Evolutionary conservation across 2,797 vertebrate genomes (phyloP).

Genomic region (Anguilla obscura): DNA sequence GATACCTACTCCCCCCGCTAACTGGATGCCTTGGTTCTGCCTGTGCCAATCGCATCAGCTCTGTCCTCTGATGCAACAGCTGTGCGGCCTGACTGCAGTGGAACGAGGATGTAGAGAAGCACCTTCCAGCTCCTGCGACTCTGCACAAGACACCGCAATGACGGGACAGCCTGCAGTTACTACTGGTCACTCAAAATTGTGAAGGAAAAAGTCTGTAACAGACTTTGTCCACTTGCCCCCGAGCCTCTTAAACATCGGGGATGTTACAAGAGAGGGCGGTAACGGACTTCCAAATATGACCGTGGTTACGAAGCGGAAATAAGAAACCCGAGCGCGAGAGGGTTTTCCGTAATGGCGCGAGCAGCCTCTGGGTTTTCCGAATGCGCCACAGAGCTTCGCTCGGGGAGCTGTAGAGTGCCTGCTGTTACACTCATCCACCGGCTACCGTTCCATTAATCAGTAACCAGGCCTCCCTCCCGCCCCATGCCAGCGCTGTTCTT

Average conservation of each 20-base stretch:
- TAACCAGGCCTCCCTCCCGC: constrained; percentile 60
- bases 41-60: neutral
- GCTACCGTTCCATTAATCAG: constrained; percentile 64
- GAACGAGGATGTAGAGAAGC: neutral
- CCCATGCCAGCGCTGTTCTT: constrained; percentile 67
- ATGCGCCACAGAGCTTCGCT: neutral
- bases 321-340: neutral
- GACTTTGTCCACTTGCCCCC: neutral
- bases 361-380: neutral
- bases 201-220: neutral
- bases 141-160: neutral
- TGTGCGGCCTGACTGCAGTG: neutral
- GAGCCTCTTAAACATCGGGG: neutral
- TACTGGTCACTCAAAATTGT: neutral
- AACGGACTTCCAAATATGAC: neutral
- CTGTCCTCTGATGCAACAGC: neutral
- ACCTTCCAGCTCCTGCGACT: neutral
- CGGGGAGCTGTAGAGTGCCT: constrained; percentile 33
- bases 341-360: neutral
- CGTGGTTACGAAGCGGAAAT: neutral
- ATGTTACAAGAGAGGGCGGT: neutral
- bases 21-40: neutral
- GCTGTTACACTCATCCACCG: constrained; percentile 40
- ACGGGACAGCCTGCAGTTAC: neutral
- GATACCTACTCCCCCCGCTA: neutral